Evolutionary conservation across 2,797 vertebrate species (phyloP).

Genomic region (Clarias laeviceps): DNA sequence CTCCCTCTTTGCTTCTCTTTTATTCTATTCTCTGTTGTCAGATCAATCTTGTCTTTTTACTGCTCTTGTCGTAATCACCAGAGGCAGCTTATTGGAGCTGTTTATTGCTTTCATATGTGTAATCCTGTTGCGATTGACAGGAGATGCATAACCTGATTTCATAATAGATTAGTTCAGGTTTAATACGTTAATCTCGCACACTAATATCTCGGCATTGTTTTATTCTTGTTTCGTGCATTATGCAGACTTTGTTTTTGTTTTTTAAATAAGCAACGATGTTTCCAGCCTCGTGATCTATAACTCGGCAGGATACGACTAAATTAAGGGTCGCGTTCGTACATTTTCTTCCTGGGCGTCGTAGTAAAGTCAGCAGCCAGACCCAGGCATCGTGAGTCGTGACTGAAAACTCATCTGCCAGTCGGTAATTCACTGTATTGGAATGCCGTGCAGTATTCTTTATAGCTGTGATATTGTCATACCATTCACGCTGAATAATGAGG

Average conservation of each 20-base stretch:
- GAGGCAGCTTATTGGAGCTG: slow-evolving; percentile 70
- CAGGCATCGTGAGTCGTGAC: neutral
- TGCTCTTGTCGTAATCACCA: slow-evolving; percentile 71
- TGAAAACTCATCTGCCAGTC: neutral
- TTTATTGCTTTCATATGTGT: slow-evolving; percentile 74
- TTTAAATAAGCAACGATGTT: slow-evolving; percentile 11
- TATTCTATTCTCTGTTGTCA: slow-evolving; percentile 49
- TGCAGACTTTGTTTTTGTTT: no score
- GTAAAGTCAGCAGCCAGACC: neutral
- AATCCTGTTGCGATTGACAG: slow-evolving; percentile 68
- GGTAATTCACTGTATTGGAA: slow-evolving; percentile 6
- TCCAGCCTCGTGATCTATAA: neutral
- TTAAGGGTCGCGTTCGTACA: neutral
- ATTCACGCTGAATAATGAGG: slow-evolving; percentile 37
- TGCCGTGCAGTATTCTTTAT: slow-evolving; percentile 7
- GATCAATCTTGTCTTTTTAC: slow-evolving; percentile 74
- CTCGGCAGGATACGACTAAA: neutral
- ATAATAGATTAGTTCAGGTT: slow-evolving; percentile 51
- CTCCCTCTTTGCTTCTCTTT: slow-evolving; percentile 41
- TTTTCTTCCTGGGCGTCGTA: neutral
- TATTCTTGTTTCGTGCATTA: neutral
- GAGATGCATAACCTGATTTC: slow-evolving; percentile 44
- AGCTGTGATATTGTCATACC: slow-evolving; percentile 17
- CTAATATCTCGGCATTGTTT: slow-evolving; percentile 13
- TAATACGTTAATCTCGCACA: slow-evolving; percentile 45